phyloP scores from a whole-genome alignment of 2,113 vertebrate species.

The Falcunculus frontatus region DNA sequence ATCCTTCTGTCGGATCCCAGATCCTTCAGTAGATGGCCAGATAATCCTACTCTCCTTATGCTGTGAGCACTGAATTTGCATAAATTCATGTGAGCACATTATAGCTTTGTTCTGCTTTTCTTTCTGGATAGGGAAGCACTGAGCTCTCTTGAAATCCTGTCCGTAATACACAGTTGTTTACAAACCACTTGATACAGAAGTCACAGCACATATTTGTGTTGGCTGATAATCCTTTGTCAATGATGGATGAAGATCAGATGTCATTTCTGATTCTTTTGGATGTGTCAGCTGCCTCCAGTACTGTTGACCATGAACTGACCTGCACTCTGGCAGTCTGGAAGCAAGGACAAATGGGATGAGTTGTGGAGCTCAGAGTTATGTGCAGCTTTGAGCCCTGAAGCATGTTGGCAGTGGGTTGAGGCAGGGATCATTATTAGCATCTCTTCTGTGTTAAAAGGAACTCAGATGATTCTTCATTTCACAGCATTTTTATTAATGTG shows the following conservation, averaged over 20 bases:
- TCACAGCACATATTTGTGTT: slow-evolving; percentile 5
- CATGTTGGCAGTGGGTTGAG: not conserved
- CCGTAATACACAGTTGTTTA: not conserved
- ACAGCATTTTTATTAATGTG: not conserved
- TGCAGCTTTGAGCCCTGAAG: not conserved
- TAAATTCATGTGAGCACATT: not conserved
- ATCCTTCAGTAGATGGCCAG: not conserved
- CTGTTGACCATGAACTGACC: slow-evolving; percentile 12
- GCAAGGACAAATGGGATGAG: not conserved
- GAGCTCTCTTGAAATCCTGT: not conserved
- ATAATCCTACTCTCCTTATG: not conserved
- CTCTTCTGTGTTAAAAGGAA: not conserved
- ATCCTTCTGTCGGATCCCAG: not conserved
- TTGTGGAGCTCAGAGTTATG: not conserved
- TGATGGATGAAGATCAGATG: slow-evolving; percentile 39
- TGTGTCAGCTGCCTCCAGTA: slow-evolving; percentile 13
- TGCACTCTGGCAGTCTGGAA: not conserved
- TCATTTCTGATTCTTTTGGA: slow-evolving; percentile 1
- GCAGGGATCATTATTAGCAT: not conserved
- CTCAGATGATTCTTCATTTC: not conserved
- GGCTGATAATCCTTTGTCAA: not conserved
- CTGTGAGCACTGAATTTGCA: not conserved
- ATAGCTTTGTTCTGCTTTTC: not conserved
- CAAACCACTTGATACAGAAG: slow-evolving; percentile 13
- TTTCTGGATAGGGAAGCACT: not conserved